Percentiles rank a stretch among this genome's conserved stretches.
phyloP scores from a whole-genome alignment of 2,797 vertebrate species.

The Caiman crocodilus region DNA sequence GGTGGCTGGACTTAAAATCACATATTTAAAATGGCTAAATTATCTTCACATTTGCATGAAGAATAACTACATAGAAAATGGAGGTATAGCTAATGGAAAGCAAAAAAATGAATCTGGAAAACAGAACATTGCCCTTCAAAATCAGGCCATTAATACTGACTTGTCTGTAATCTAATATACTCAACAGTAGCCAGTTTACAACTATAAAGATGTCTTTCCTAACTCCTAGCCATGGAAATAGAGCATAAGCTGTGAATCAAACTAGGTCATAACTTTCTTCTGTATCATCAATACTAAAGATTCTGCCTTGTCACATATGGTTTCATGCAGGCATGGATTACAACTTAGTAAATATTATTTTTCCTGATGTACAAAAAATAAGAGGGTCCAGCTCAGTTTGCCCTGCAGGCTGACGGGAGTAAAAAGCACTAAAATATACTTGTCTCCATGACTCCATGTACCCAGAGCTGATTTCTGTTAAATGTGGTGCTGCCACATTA shows the following conservation, averaged over 20 bases:
- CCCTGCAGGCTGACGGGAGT: not conserved
- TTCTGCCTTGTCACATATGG: not conserved
- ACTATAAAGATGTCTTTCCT: not conserved
- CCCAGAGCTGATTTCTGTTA: not conserved
- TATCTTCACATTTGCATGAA: not conserved
- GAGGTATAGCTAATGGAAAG: not conserved
- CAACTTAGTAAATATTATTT: constrained; percentile 31
- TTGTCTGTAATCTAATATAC: not conserved
- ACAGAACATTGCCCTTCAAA: constrained; percentile 13
- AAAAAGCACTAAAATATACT: constrained; percentile 19
- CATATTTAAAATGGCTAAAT: constrained; percentile 25
- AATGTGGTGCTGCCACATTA: not conserved
- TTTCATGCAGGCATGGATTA: not conserved
- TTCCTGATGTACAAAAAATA: constrained; percentile 14
- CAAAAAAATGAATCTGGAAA: not conserved
- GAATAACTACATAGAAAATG: constrained; percentile 25
- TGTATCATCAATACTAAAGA: not conserved
- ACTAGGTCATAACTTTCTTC: not conserved
- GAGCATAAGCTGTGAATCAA: not conserved
- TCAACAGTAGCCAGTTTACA: not conserved
- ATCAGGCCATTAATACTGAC: not conserved
- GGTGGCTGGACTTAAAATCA: not conserved
- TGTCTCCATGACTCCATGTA: not conserved
- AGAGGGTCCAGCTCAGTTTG: constrained; percentile 9
- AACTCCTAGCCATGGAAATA: not conserved